Conservation (phyloP, 2,797 vertebrate genomes). For the Choloepus didactylus region DNA sequence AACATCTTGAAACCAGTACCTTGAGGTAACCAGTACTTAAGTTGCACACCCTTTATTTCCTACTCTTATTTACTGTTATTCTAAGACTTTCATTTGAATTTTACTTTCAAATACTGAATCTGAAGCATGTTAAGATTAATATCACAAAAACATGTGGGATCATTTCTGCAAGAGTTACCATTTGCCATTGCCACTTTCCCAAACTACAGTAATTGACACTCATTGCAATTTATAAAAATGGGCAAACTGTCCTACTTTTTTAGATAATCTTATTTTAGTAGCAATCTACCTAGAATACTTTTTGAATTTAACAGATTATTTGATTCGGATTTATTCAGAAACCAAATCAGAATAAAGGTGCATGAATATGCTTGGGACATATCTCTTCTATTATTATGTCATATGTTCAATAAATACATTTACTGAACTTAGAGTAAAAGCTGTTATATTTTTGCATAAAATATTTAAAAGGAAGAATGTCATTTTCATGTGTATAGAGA, state of each 20-base stretch:
- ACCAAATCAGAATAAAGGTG: not conserved
- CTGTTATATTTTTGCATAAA: not conserved
- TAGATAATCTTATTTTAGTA: not conserved
- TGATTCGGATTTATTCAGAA: slow-evolving; percentile 27
- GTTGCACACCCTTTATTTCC: not conserved
- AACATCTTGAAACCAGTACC: not conserved
- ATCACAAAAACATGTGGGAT: not conserved
- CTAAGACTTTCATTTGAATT: not conserved
- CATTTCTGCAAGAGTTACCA: not conserved
- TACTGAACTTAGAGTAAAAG: not conserved
- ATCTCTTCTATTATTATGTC: not conserved
- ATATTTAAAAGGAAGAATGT: not conserved
- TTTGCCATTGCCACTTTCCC: not conserved
- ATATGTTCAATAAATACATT: not conserved
- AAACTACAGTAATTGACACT: not conserved
- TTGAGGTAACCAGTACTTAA: not conserved
- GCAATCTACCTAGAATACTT: not conserved
- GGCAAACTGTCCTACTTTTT: not conserved
- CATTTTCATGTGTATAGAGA: not conserved
- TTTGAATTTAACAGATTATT: not conserved
- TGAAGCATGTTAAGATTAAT: not conserved
- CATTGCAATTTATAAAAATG: not conserved
- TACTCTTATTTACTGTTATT: not conserved
- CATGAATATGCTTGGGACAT: not conserved
- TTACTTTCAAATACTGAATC: slow-evolving; percentile 24